Evolutionary conservation across 2,113 vertebrate genomes (phyloP), one percentile per base, ranked within the genome.

Genomic region (Falco punctatus): DNA sequence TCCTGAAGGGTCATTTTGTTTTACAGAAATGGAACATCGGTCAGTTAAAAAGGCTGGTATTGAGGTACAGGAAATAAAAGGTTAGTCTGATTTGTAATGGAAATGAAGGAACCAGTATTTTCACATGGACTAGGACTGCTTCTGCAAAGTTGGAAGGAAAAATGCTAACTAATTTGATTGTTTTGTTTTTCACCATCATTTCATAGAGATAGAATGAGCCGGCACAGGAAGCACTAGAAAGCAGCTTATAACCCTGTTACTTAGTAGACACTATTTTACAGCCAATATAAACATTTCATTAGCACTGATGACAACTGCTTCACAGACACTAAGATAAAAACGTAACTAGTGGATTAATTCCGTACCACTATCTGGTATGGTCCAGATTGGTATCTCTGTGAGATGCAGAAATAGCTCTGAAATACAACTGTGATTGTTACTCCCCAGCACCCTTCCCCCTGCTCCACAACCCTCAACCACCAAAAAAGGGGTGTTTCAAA

Each of bases 21-120:
- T 98, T 98, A 89, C 97, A 99, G 99, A 98, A 97, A 98, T 98
- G 94, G 98, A 99, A 28, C 99, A 99, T 98, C 99, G 99, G 69
- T 99, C 99, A 48, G 99, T 99, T 91, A 99, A 99, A 98, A 99
- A 99, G 95, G 99, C 98, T 93, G 99, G 99, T 94, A 99, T 99
- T n/a, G 98, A 99, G 88, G 98, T 99, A 81, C 98, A 99, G 83
- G 98, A 99, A 96, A 97, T 98, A 81, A 99, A 99, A 99, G 99
- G 99, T 99, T 97, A 85, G 97, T 98, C 59, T 94, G 51, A 95
- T 95, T 94, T 21, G 18, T 96, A 54, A 96, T 75, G 54, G 35
- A 66, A 94, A 86, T 94, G 21, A 84, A 88, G 81, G 81, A 93
- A 92, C 32, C 65, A 95, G 58, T 84, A 26, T 89, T 89, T 91